Base-by-base conservation (phyloP, 2,888 invertebrate genomes). In the Philopedon plagiatum region DNA sequence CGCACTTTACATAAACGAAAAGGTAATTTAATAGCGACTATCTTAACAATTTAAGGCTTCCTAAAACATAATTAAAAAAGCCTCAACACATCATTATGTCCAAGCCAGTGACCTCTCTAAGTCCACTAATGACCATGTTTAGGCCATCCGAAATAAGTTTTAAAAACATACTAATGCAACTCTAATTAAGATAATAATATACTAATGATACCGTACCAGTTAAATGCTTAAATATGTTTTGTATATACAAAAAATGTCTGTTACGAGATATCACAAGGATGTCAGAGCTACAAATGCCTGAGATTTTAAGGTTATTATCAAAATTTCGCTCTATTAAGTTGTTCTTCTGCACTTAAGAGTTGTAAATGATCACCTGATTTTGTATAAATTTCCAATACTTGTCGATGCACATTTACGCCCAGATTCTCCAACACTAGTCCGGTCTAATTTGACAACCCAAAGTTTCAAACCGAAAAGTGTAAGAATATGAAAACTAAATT, bases 101-200 rank as follows among this genome's bases (percentile, higher is more conserved):
- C 1, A 26, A 26, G 58, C 26, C 58, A 58, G n/a, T 58, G 58
- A 58, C 58, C 58, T 39, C 23, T 15, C 18, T 21, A 15, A 58
- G 23, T 26, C 39, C 15, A 58, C 58, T 58, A 58, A 58, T 58
- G 58, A 15, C 26, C 39, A 41, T 41, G 58, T 34, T 37, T 37
- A 57, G 37, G 23, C 41, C 41, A 41, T 41, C 26, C 15, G 41
- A 41, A 58, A 58, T 39, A 18, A 21, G 39, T 58, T 58, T 58
- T 26, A 26, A 58, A 58, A 58, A 39, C 41, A 7, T 41, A 5
- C 41, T 58, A 58, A 58, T 58, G 58, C 41, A 23, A 21, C 21
- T 57, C 37, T 57, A 57, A 37, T 57, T 57, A 57, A 57, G 57
- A 57, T n/a, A n/a, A n/a, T n/a, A n/a, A n/a, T 57, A 57, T 57